These are phyloP conservation scores for Progne subis DNA, from an alignment of 2,113 vertebrate species.

Conservation along the genomic window DNA sequence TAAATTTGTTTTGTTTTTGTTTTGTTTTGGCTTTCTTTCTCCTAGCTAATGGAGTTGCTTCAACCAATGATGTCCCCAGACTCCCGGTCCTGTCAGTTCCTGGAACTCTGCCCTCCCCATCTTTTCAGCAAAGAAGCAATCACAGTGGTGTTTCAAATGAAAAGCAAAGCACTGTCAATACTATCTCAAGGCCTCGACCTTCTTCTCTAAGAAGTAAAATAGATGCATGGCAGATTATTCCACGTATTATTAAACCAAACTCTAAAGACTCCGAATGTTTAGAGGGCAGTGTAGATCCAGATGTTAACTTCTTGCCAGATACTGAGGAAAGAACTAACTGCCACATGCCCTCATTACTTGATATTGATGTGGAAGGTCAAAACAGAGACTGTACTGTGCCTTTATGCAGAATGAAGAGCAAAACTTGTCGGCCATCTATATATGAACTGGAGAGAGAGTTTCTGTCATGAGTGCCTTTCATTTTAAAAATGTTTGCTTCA, in stretches of 20 bases:
- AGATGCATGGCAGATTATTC: slow-evolving; percentile 75
- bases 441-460: slow-evolving; percentile 90
- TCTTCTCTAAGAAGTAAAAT: slow-evolving; percentile 75
- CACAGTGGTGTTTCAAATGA: neutral
- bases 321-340: slow-evolving; percentile 70
- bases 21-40: neutral
- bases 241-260: slow-evolving; percentile 76
- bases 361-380: slow-evolving; percentile 86
- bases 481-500: neutral
- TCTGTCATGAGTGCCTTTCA: slow-evolving; percentile 80
- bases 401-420: slow-evolving; percentile 85
- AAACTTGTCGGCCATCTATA: slow-evolving; percentile 73
- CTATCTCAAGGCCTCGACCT: slow-evolving; percentile 72
- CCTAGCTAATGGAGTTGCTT: slow-evolving; percentile 42
- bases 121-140: neutral
- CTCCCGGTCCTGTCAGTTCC: neutral
- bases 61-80: neutral
- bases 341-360: slow-evolving; percentile 77
- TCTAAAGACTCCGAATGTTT: slow-evolving; percentile 73
- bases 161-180: neutral
- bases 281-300: slow-evolving; percentile 62
- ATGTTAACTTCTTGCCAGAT: slow-evolving; percentile 59
- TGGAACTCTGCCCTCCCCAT: neutral
- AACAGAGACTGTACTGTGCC: slow-evolving; percentile 87
- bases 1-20: neutral